These are phyloP conservation scores for Micronycteris hirsuta DNA, from an alignment of 2,113 vertebrate genomes.

Conservation along the genomic window DNA sequence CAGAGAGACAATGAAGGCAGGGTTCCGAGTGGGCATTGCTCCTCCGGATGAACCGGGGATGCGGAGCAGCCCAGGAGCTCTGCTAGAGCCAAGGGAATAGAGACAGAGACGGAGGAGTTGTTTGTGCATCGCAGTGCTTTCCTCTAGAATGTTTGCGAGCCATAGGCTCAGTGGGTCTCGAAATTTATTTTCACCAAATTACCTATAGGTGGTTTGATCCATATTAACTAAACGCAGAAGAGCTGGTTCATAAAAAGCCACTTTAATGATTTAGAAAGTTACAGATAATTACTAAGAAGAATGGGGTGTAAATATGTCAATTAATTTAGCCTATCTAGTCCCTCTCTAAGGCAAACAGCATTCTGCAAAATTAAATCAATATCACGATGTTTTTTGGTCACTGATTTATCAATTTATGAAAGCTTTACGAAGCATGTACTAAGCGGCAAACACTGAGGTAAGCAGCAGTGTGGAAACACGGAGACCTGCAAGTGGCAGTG, in stretches of 20 bases:
- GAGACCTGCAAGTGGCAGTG: neutral
- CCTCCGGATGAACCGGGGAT: neutral
- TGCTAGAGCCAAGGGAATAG: rapidly evolving
- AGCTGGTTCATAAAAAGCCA: neutral
- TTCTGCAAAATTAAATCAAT: neutral
- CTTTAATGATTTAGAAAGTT: neutral
- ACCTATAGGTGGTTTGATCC: neutral
- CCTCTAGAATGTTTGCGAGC: neutral
- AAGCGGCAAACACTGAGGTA: neutral
- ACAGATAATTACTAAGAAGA: neutral
- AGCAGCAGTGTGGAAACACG: neutral
- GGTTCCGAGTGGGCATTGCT: no score
- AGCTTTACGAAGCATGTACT: neutral
- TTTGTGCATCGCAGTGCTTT: neutral
- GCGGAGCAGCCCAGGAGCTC: neutral
- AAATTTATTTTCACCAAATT: neutral
- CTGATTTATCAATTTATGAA: neutral
- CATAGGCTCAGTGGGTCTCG: neutral
- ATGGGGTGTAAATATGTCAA: neutral
- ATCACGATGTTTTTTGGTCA: neutral
- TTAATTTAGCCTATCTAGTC: neutral
- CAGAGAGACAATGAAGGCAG: neutral
- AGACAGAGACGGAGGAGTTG: neutral
- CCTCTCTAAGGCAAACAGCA: neutral
- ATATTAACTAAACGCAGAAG: neutral